These are phyloP conservation scores for Callipepla californica DNA, from an alignment of 2,113 vertebrate genomes.

Conservation along the genomic window DNA sequence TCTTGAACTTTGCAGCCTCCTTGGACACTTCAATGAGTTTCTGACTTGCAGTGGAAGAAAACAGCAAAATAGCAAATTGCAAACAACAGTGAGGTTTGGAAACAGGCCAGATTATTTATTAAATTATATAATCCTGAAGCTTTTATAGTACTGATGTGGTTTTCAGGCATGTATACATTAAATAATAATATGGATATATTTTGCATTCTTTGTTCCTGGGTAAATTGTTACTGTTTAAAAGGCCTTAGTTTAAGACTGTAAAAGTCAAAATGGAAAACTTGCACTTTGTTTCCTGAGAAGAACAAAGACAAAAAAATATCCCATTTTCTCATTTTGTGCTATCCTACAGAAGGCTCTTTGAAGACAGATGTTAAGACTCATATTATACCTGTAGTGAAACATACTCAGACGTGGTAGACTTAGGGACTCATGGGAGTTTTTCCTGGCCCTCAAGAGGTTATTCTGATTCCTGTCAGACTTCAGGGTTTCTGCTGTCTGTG, in stretches of 20 bases:
- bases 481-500: too few relatives aligned
- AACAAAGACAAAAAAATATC: background rate
- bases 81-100: background rate
- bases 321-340: background rate
- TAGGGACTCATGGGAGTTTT: background rate
- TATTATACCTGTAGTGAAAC: background rate
- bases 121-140: background rate
- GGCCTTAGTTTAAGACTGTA: background rate
- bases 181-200: background rate
- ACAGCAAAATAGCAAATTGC: background rate
- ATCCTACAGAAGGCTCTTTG: background rate
- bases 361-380: background rate
- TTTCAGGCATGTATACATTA: background rate
- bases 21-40: background rate
- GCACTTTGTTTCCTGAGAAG: background rate
- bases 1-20: background rate
- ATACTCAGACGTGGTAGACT: background rate
- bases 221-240: background rate
- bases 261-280: background rate
- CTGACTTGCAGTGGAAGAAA: background rate
- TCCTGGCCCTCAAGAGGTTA: background rate
- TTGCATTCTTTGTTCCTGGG: background rate
- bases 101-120: background rate
- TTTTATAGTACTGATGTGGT: background rate
- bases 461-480: background rate